Conservation (phyloP, 2,113 vertebrate genomes). For the Galemys pyrenaicus region DNA sequence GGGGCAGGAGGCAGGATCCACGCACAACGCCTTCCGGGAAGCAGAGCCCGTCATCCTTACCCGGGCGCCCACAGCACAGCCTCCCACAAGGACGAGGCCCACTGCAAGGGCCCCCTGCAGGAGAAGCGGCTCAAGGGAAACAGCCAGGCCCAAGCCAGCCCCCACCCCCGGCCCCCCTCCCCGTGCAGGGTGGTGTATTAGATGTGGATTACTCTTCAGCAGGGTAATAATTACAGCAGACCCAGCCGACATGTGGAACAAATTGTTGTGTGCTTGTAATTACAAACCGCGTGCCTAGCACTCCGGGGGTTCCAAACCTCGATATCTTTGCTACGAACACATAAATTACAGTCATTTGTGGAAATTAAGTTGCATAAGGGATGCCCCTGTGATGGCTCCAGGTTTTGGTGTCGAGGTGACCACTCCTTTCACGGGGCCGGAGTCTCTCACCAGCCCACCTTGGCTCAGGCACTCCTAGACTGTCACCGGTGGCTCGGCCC, state of each 20-base stretch:
- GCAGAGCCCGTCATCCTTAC: neutral
- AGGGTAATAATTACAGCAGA: slow-evolving; percentile 78
- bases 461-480: neutral
- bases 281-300: slow-evolving; percentile 75
- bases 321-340: slow-evolving; percentile 73
- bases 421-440: neutral
- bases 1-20: neutral
- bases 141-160: neutral
- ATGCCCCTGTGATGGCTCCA: neutral
- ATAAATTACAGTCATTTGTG: slow-evolving; percentile 74
- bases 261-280: slow-evolving; percentile 76
- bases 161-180: slow-evolving; percentile 31
- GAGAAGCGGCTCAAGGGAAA: neutral
- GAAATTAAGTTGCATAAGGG: slow-evolving; percentile 51
- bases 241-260: slow-evolving; percentile 70
- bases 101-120: neutral
- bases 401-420: neutral
- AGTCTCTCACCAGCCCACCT: neutral
- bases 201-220: slow-evolving; percentile 75
- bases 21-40: neutral
- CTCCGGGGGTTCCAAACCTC: slow-evolving; percentile 80
- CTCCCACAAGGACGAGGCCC: rapidly evolving
- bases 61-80: neutral
- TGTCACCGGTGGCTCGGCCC: rapidly evolving
- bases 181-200: slow-evolving; percentile 43